Evolutionary conservation across 2,113 vertebrate genomes (phyloP).

Genomic region (Pangasianodon gigas): DNA sequence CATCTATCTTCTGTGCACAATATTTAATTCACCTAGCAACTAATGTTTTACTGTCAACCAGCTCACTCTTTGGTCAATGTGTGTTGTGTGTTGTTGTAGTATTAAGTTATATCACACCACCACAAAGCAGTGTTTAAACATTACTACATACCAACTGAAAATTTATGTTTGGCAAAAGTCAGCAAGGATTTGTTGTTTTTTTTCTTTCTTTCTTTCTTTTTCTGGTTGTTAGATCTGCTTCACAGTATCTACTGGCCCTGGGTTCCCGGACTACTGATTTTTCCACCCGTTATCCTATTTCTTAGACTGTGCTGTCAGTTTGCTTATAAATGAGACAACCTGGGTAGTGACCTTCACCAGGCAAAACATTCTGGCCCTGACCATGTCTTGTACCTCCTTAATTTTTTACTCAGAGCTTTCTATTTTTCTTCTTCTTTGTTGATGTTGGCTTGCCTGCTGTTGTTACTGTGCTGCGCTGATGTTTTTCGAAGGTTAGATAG

Average conservation of each 20-base stretch:
- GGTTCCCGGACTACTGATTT: too few relatives aligned
- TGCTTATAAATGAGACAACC: too few relatives aligned
- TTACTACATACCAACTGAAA: not conserved
- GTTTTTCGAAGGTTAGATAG: not conserved
- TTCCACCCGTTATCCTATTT: too few relatives aligned
- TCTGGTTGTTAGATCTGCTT: too few relatives aligned
- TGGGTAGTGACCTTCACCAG: too few relatives aligned
- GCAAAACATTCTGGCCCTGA: too few relatives aligned
- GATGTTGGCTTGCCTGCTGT: not conserved
- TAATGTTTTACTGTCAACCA: not conserved
- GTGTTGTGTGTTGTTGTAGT: not conserved
- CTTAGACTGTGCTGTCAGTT: too few relatives aligned
- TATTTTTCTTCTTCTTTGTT: not conserved
- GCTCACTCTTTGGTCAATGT: not conserved
- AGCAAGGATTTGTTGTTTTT: too few relatives aligned
- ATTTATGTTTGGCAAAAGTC: not conserved
- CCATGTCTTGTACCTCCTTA: too few relatives aligned
- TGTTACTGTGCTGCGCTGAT: not conserved
- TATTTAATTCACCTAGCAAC: not conserved
- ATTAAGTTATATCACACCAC: not conserved
- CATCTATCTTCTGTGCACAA: not conserved
- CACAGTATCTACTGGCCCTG: too few relatives aligned
- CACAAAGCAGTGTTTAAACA: not conserved
- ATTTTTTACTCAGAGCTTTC: too few relatives aligned
- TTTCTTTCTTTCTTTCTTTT: too few relatives aligned